Evolutionary conservation across 1,140 invertebrate genomes (phyloP).

Genomic region (Rhynchophorus ferrugineus): DNA sequence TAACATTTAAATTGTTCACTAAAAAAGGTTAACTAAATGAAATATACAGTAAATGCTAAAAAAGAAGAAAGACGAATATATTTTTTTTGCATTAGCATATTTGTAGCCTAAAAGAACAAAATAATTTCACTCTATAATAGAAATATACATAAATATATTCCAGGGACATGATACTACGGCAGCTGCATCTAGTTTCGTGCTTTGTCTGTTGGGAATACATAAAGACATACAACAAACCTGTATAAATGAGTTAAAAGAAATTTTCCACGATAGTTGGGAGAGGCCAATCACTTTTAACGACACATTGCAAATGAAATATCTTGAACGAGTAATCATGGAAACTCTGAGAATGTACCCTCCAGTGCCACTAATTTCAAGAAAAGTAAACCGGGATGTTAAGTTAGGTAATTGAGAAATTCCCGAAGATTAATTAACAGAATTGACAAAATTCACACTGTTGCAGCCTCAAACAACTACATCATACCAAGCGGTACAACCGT

Average conservation of each 20-base stretch:
- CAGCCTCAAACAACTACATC: background rate
- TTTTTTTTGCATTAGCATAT: too few relatives aligned
- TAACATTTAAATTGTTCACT: too few relatives aligned
- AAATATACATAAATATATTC: background rate
- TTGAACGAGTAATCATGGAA: constrained; percentile 76
- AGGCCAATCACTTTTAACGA: constrained; percentile 63
- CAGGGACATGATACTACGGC: constrained; percentile 86
- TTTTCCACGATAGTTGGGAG: constrained; percentile 67
- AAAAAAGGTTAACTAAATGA: too few relatives aligned
- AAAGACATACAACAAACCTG: constrained; percentile 65
- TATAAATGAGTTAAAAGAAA: constrained; percentile 69
- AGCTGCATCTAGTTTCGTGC: constrained; percentile 75
- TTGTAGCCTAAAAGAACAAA: too few relatives aligned
- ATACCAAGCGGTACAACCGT: background rate
- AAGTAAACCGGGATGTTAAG: constrained; percentile 59
- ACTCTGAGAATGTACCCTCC: constrained; percentile 76
- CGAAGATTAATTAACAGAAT: background rate
- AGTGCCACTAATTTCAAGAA: constrained; percentile 67
- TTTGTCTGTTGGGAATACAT: constrained; percentile 71
- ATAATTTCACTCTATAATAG: background rate
- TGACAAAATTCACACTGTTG: too few relatives aligned
- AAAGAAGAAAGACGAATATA: too few relatives aligned
- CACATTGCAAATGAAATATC: constrained; percentile 70
- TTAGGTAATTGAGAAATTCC: constrained; percentile 43
- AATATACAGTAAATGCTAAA: too few relatives aligned